Conservation (phyloP, 2,797 vertebrate species). For the Falco rusticolus region DNA sequence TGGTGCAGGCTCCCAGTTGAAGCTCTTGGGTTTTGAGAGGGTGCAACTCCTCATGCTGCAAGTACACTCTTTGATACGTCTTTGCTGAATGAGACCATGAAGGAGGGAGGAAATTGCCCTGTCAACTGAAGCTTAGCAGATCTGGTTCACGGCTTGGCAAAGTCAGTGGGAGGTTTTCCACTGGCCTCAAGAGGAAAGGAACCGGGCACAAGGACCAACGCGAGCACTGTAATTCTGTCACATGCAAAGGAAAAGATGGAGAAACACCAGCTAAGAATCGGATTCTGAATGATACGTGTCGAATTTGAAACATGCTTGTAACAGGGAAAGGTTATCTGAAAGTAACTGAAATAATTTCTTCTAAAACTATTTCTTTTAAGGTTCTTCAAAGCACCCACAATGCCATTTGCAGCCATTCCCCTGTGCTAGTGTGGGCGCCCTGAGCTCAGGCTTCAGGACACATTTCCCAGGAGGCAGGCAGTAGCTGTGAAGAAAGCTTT, state of each 20-base stretch:
- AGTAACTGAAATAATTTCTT: neutral
- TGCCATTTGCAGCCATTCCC: neutral
- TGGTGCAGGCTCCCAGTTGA: neutral
- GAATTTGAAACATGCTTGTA: neutral
- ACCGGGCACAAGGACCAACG: neutral
- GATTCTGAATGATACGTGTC: neutral
- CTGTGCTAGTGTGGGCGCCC: fast-evolving
- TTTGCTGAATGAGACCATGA: neutral
- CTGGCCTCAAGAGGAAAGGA: neutral
- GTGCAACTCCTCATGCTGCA: neutral
- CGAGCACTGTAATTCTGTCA: neutral
- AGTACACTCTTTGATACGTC: neutral
- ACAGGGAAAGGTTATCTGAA: neutral
- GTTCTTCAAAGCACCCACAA: neutral
- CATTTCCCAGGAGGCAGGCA: neutral
- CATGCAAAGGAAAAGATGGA: neutral
- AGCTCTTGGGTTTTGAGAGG: neutral
- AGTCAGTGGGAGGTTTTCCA: neutral
- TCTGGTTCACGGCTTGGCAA: neutral
- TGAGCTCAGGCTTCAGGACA: neutral
- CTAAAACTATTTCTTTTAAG: neutral
- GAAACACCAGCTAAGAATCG: neutral
- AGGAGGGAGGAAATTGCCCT: neutral
- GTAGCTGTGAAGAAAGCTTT: neutral
- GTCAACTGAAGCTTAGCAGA: neutral